These are phyloP conservation scores for Sinella curviseta DNA, from an alignment of 1,140 invertebrate genomes.

Conservation along the genomic window DNA sequence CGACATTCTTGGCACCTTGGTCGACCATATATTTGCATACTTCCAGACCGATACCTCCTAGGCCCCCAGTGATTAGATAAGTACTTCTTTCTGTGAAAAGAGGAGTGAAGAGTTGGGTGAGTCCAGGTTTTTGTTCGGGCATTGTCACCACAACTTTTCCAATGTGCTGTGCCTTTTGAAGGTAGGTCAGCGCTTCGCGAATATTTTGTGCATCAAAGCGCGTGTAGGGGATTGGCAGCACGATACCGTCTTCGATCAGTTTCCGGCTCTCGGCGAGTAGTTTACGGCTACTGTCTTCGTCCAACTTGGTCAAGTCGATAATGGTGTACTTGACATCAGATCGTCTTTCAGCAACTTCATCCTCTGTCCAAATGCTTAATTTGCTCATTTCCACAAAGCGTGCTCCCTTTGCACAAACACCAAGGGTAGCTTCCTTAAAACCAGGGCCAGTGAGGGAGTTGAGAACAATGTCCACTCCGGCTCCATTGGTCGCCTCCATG, in stretches of 20 bases:
- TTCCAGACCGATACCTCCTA: constrained; percentile 2
- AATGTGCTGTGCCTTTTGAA: constrained; percentile 13
- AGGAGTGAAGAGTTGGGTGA: not conserved
- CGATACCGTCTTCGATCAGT: not conserved
- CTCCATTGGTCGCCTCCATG: not conserved
- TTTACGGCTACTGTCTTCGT: not conserved
- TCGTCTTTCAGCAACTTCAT: not conserved
- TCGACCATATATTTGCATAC: not conserved
- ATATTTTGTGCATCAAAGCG: not conserved
- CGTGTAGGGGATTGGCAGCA: not conserved
- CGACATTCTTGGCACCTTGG: not conserved
- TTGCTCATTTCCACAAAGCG: constrained; percentile 24
- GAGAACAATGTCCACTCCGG: not conserved
- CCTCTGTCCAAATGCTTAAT: not conserved
- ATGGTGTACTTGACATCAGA: not conserved
- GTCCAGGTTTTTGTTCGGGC: not conserved
- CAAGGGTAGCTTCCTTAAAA: not conserved
- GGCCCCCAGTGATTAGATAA: constrained; percentile 13
- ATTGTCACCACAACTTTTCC: constrained; percentile 3
- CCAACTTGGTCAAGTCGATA: not conserved
- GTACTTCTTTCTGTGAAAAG: not conserved
- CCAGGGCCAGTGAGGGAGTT: not conserved
- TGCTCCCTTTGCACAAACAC: not conserved
- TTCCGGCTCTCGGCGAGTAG: not conserved
- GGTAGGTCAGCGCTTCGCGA: not conserved